Evolutionary conservation across 2,888 invertebrate genomes (phyloP).

Genomic region (Spisula subtruncata): DNA sequence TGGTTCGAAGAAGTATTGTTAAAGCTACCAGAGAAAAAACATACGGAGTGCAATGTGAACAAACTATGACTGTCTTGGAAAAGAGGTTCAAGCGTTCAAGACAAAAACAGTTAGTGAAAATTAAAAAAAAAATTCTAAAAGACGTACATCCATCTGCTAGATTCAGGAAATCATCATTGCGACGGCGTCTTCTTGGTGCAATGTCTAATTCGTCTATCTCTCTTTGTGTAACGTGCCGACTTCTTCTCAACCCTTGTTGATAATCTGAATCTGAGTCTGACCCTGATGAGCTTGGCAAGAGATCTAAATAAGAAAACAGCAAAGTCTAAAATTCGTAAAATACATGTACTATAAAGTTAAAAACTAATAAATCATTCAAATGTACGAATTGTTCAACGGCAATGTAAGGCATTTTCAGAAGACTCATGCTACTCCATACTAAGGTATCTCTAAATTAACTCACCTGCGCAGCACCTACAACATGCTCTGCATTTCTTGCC

Average conservation of each 20-base stretch:
- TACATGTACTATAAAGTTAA: no score
- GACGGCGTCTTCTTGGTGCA: not conserved
- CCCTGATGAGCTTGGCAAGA: conserved; percentile 16
- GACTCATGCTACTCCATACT: no score
- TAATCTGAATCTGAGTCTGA: conserved; percentile 42
- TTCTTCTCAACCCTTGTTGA: not conserved
- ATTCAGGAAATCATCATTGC: not conserved
- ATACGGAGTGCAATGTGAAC: no score
- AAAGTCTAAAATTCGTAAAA: not conserved
- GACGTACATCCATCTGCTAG: conserved; percentile 45
- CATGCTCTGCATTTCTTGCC: conserved; percentile 21
- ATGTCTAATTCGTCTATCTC: not conserved
- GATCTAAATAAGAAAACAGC: not conserved
- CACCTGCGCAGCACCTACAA: conserved; percentile 24
- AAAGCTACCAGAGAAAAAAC: no score
- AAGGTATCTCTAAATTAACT: not conserved
- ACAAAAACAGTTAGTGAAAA: no score
- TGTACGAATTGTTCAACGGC: no score
- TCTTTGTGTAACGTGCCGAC: not conserved
- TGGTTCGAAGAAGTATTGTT: no score
- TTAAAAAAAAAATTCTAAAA: not conserved
- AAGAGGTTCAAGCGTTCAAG: no score
- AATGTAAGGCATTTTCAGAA: no score
- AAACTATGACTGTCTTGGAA: no score
- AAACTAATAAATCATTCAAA: no score